phyloP scores from a whole-genome alignment of 1,140 invertebrate genomes.

The Lepidotrigona ventralis region DNA sequence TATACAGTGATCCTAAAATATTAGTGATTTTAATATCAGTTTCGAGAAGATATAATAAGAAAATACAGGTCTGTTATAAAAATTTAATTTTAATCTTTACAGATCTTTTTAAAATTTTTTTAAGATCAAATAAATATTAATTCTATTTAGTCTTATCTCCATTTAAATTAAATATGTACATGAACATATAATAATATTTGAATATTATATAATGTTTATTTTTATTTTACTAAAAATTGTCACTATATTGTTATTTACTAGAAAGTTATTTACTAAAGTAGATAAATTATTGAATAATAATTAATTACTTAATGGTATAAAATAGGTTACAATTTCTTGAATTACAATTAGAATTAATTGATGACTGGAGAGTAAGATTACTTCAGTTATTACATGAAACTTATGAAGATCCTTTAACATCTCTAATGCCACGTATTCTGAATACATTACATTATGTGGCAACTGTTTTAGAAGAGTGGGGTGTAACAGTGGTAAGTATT shows the following conservation, averaged over 20 bases:
- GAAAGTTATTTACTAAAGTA: background rate
- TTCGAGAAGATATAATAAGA: too few species aligned
- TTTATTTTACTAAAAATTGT: background rate
- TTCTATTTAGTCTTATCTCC: too few species aligned
- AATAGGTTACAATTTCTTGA: slow-evolving; percentile 91
- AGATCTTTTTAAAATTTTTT: too few species aligned
- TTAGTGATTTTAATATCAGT: too few species aligned
- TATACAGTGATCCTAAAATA: too few species aligned
- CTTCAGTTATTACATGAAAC: slow-evolving; percentile 87
- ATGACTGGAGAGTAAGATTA: slow-evolving; percentile 92
- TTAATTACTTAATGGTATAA: background rate
- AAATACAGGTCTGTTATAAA: too few species aligned
- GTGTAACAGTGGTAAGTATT: slow-evolving; percentile 87
- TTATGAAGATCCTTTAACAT: slow-evolving; percentile 82
- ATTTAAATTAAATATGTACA: too few species aligned
- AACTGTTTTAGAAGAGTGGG: slow-evolving; percentile 92
- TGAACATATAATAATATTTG: background rate
- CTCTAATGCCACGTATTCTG: slow-evolving; percentile 85
- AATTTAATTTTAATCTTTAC: too few species aligned
- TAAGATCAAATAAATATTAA: too few species aligned
- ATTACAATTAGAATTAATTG: slow-evolving; percentile 92
- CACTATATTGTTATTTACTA: too few species aligned
- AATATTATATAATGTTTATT: background rate
- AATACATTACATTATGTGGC: slow-evolving; percentile 92
- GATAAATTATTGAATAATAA: background rate